Evolutionary conservation across 2,113 vertebrate species (phyloP).

Genomic region (Progne subis): DNA sequence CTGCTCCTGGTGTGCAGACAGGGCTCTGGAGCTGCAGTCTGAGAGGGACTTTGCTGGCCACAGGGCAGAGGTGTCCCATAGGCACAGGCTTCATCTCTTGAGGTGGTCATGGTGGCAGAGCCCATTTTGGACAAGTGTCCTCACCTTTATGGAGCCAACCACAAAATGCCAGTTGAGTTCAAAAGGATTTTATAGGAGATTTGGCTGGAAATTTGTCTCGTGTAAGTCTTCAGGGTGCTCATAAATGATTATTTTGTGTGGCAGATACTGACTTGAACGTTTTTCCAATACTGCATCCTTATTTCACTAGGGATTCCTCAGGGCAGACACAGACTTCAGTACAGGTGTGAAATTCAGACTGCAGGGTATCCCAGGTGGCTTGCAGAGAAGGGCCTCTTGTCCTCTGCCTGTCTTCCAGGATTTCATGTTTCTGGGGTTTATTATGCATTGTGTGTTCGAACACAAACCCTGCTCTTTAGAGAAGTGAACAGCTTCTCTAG

Average conservation of each 20-base stretch:
- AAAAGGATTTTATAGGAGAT: not conserved
- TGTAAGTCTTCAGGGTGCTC: not conserved
- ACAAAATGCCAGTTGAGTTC: not conserved
- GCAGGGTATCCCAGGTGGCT: not conserved
- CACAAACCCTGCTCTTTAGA: constrained; percentile 10
- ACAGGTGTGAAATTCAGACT: not conserved
- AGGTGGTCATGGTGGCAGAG: not conserved
- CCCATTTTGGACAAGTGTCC: not conserved
- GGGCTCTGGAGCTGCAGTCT: not conserved
- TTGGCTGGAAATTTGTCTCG: not conserved
- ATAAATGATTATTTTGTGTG: not conserved
- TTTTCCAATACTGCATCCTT: not conserved
- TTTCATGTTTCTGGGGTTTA: not conserved
- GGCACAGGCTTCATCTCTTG: not conserved
- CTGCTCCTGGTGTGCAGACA: not conserved
- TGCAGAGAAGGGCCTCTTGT: not conserved
- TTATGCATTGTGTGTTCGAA: not conserved
- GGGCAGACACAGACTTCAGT: not conserved
- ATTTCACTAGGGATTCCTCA: not conserved
- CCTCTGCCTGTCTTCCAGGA: not conserved
- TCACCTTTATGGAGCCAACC: not conserved
- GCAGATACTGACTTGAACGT: not conserved
- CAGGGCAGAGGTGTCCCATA: not conserved
- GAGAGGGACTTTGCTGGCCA: not conserved
- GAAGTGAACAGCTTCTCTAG: constrained; percentile 19